Base-by-base conservation (phyloP, 2,888 invertebrate species). In the Serrognathus titanus region DNA sequence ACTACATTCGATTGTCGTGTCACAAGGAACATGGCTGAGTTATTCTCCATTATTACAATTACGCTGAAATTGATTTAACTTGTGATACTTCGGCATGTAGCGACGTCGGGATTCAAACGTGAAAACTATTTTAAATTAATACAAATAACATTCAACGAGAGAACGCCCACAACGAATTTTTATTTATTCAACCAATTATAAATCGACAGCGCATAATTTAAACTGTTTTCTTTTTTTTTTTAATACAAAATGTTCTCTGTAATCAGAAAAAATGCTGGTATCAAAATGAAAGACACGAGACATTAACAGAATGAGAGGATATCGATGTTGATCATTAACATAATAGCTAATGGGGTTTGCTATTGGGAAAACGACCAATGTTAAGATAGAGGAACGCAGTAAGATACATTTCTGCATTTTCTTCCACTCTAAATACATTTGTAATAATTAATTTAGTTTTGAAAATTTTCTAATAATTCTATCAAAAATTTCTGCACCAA, bases 1-100 rank as follows among this genome's bases (percentile, higher is more conserved):
- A 74, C 74, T 71, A 65, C 66, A 62, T 65, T 69, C 67, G 67
- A 69, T 67, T 75, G 65, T 72, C 74, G 74, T 75, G 75, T 71
- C 69, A 69, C 68, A 72, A 71, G 68, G 66, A 75, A 72, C 64
- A 75, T 75, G 74, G 68, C 68, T 66, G 64, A 63, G 60, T 63
- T 65, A 64, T 65, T 59, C 62, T 59, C 64, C 64, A 66, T 65
- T 63, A 64, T 62, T 59, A 60, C 61, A 63, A 60, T 63, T 59
- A 66, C 63, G 59, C 53, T 31, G 6, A 31, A 31, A 31, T 31
- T 31, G 7, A 31, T 31, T 31, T 31, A 31, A 31, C 24, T 31
- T 31, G 24, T 5, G 24, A 31, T 31, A 31, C 24, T 31, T 6
- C 6, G 24, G 24, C 24, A 31, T 7, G 24, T 31, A 31, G 4